Evolutionary conservation across 64 coral and sea anemone species (phyloP).

Genomic region (Pachyseris speciosa): DNA sequence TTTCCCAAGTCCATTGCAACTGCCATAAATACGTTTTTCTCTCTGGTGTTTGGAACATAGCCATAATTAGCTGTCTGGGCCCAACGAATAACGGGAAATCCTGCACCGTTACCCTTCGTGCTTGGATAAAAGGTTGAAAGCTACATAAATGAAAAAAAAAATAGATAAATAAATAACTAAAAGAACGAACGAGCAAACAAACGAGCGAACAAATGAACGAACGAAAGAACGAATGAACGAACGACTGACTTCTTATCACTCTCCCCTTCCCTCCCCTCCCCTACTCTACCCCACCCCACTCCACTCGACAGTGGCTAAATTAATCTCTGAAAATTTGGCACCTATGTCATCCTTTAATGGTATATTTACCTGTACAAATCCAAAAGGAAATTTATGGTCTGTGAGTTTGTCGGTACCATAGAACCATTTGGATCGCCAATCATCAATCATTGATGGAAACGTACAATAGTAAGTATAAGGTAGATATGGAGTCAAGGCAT

Average conservation of each 20-base stretch:
- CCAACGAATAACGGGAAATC: conserved; percentile 94
- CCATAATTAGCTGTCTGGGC: conserved; percentile 96
- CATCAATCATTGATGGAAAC: conserved; percentile 98
- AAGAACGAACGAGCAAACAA: too few species aligned
- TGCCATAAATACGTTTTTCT: conserved; percentile 94
- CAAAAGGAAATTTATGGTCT: conserved; percentile 88
- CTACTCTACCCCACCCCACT: too few species aligned
- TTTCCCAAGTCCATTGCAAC: conserved; percentile 97
- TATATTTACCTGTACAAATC: conserved; percentile 91
- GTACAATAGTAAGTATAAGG: conserved; percentile 92
- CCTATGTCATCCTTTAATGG: neutral
- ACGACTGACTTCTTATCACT: too few species aligned
- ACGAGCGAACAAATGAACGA: too few species aligned
- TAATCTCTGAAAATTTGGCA: neutral
- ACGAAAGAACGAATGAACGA: too few species aligned
- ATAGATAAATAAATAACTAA: neutral
- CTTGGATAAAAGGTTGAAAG: conserved; percentile 72
- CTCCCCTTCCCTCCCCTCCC: too few species aligned
- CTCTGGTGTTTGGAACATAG: conserved; percentile 81
- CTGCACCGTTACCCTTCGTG: conserved; percentile 35
- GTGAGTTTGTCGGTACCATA: conserved; percentile 71
- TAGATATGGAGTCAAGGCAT: conserved; percentile 46
- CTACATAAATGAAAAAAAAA: conserved; percentile 44
- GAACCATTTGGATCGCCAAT: conserved; percentile 96
- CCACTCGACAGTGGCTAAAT: too few species aligned